phyloP scores from a whole-genome alignment of 2,797 vertebrate genomes.

The Acipenser oxyrinchus region DNA sequence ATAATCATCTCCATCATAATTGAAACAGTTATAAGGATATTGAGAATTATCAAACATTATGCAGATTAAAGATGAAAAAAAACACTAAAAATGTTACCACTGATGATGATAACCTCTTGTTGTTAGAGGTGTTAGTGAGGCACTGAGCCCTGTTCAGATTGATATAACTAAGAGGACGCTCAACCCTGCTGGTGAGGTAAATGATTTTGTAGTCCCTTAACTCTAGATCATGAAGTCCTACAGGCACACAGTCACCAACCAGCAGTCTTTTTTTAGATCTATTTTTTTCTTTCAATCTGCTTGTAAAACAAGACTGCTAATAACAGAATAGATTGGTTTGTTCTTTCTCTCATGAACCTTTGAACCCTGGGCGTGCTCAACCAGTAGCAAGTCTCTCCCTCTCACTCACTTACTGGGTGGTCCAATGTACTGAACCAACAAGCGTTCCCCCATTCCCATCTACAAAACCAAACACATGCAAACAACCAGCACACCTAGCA shows the following conservation, averaged over 20 bases:
- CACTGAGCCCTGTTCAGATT: neutral
- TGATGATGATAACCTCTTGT: conserved; percentile 19
- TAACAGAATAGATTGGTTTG: conserved; percentile 32
- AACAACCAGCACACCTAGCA: conserved; percentile 39
- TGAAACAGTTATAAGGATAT: conserved; percentile 97
- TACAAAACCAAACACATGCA: conserved; percentile 41
- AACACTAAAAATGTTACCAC: conserved; percentile 12
- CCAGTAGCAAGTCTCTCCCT: conserved; percentile 32
- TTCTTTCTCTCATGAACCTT: conserved; percentile 41
- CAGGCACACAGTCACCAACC: no score
- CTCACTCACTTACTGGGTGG: conserved; percentile 67
- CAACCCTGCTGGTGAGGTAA: neutral
- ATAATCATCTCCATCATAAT: conserved; percentile 89
- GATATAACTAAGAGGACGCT: neutral
- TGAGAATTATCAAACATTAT: conserved; percentile 91
- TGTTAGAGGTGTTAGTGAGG: conserved; percentile 11
- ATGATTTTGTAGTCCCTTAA: no score
- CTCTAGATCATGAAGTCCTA: no score
- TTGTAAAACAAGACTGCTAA: conserved; percentile 16
- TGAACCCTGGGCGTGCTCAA: conserved; percentile 38
- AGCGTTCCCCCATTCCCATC: conserved; percentile 47
- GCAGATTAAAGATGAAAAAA: conserved; percentile 21
- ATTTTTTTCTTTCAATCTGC: conserved; percentile 5
- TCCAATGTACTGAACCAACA: conserved; percentile 39
- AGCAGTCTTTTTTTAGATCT: no score